A percentile compares a stretch with the other conserved stretches of the same genome.
phyloP scores from a whole-genome alignment of 2,797 vertebrate genomes.

The Catamblyrhynchus diadema region DNA sequence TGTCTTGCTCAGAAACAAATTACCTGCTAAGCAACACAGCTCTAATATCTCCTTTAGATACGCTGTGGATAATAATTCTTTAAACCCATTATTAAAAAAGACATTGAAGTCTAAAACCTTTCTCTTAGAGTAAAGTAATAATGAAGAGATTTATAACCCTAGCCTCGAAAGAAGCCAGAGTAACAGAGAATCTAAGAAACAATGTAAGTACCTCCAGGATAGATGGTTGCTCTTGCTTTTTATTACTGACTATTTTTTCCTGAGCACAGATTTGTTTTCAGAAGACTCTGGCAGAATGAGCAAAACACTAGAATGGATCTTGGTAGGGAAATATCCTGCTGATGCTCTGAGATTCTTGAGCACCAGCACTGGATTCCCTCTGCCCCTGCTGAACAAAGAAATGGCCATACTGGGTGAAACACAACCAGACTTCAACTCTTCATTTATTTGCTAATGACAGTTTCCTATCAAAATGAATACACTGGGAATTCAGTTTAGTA shows the following conservation, averaged over 20 bases:
- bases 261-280: conserved; percentile 12
- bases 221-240: not conserved
- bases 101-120: not conserved
- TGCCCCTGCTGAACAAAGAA: not conserved
- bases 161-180: not conserved
- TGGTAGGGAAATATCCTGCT: not conserved
- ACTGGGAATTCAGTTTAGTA: conserved; percentile 39
- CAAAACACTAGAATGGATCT: not conserved
- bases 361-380: not conserved
- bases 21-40: not conserved
- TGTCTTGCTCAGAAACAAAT: conserved; percentile 13
- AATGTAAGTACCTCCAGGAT: not conserved
- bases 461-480: conserved; percentile 19
- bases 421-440: not conserved
- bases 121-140: not conserved
- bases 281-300: not conserved
- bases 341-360: not conserved
- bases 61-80: not conserved
- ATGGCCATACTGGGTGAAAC: not conserved
- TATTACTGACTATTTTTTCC: not conserved
- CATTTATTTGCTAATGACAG: conserved; percentile 53
- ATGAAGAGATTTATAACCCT: conserved; percentile 12
- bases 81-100: not conserved
- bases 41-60: not conserved
- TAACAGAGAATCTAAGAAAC: not conserved